These are phyloP conservation scores for Lasioglossum lativentre DNA, from an alignment of 2,888 invertebrate species.

Conservation along the genomic window DNA sequence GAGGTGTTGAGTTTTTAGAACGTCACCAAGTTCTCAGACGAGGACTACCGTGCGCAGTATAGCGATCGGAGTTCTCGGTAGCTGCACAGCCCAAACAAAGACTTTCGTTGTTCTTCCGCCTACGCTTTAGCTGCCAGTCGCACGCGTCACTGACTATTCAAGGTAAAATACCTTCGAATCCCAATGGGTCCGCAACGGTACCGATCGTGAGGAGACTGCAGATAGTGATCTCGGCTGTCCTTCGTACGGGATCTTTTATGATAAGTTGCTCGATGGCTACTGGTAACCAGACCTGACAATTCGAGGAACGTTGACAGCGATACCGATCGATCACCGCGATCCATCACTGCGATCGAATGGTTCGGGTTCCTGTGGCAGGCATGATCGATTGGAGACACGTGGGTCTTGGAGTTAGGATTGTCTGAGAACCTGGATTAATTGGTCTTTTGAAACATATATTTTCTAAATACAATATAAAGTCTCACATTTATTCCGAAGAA, in stretches of 20 bases:
- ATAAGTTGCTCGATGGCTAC: constrained; percentile 35
- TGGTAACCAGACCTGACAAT: neutral
- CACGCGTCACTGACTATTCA: constrained; percentile 31
- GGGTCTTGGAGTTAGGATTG: neutral
- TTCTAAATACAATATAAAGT: no score
- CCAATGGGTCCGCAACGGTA: constrained; percentile 49
- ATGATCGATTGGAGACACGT: neutral
- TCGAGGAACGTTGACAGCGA: constrained; percentile 3
- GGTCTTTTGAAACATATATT: neutral
- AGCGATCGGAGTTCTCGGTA: constrained; percentile 72
- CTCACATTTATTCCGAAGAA: neutral
- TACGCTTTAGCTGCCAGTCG: constrained; percentile 32
- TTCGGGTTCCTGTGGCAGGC: neutral
- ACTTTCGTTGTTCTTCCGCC: constrained; percentile 58
- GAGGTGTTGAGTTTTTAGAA: neutral
- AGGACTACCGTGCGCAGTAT: constrained; percentile 40
- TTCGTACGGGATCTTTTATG: constrained; percentile 27
- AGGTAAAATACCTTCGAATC: constrained; percentile 56
- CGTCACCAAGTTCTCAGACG: neutral
- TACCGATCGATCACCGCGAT: neutral
- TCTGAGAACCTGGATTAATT: neutral
- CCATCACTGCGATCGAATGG: neutral
- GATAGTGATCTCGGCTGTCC: constrained; percentile 54
- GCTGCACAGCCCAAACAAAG: constrained; percentile 63
- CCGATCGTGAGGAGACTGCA: constrained; percentile 45